phyloP scores from a whole-genome alignment of 2,113 vertebrate species.

The Protomyctophum bolini region DNA sequence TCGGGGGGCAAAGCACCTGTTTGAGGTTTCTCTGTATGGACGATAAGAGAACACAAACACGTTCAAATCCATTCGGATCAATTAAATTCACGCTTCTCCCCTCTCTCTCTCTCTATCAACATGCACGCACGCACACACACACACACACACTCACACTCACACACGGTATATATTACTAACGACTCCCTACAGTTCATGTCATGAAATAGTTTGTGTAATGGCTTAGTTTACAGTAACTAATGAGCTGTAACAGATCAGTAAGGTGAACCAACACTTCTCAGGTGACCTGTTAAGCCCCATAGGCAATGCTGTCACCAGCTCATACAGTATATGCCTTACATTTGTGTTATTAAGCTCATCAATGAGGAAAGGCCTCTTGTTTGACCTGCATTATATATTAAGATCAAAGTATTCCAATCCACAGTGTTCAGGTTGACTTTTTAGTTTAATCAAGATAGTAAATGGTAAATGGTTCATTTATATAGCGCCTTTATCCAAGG shows the following conservation, averaged over 20 bases:
- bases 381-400: too few relatives aligned
- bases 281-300: constrained; percentile 17
- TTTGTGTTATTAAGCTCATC: not conserved
- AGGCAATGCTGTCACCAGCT: constrained; percentile 3
- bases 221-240: constrained; percentile 31
- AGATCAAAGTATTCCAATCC: too few relatives aligned
- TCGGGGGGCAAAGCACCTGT: constrained; percentile 40
- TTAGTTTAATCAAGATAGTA: too few relatives aligned
- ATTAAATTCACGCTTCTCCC: not conserved
- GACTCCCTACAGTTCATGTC: constrained; percentile 13
- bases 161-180: constrained; percentile 36
- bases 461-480: too few relatives aligned
- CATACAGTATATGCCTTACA: not conserved
- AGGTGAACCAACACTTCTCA: constrained; percentile 14
- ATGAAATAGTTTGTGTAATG: constrained; percentile 6
- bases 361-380: too few relatives aligned
- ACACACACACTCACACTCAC: not conserved
- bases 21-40: constrained; percentile 72
- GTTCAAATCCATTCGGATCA: not conserved
- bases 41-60: constrained; percentile 25
- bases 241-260: constrained; percentile 20
- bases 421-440: too few relatives aligned
- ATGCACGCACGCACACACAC: not conserved
- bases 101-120: too few relatives aligned
- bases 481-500: too few relatives aligned